These are phyloP conservation scores for Hemicentrotus pulcherrimus DNA, from an alignment of 35 echinoderm and acorn worm species.

Conservation along the genomic window DNA sequence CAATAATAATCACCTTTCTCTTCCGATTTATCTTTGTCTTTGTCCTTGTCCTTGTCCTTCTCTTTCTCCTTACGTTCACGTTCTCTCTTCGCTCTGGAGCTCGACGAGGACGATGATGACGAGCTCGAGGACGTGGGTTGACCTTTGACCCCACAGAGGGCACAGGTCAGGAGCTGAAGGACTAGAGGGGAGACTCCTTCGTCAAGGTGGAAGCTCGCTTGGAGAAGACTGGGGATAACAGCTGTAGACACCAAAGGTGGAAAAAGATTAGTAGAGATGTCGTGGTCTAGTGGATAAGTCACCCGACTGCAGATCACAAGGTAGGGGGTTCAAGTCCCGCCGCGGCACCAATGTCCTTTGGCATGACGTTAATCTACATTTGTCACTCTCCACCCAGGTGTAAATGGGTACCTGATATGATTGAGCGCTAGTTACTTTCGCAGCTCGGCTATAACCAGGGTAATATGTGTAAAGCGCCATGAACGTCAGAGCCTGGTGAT, in stretches of 20 bases:
- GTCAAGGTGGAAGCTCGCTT: constrained; percentile 91
- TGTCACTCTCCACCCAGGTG: too few relatives aligned
- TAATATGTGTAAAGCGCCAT: too few relatives aligned
- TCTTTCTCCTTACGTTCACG: constrained; percentile 65
- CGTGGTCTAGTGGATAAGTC: too few relatives aligned
- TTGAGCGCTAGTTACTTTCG: too few relatives aligned
- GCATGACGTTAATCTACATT: too few relatives aligned
- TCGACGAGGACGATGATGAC: constrained; percentile 53
- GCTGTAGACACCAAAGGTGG: constrained; percentile 55
- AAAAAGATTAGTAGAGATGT: too few relatives aligned
- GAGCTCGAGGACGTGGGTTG: constrained; percentile 40
- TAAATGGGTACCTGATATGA: too few relatives aligned
- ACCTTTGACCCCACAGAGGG: constrained; percentile 89
- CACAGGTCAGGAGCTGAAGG: constrained; percentile 91
- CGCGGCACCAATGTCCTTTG: too few relatives aligned
- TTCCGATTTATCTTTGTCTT: constrained; percentile 43
- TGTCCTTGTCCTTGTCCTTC: constrained; percentile 67
- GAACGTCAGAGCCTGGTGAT: too few relatives aligned
- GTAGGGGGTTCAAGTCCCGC: too few relatives aligned
- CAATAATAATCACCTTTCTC: constrained; percentile 49
- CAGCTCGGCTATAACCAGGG: too few relatives aligned
- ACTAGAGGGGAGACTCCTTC: constrained; percentile 90
- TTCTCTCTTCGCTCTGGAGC: constrained; percentile 51
- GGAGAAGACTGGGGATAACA: constrained; percentile 82
- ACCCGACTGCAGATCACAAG: too few relatives aligned